Conservation (phyloP, 2,797 vertebrate species). For the Myotis daubentonii region DNA sequence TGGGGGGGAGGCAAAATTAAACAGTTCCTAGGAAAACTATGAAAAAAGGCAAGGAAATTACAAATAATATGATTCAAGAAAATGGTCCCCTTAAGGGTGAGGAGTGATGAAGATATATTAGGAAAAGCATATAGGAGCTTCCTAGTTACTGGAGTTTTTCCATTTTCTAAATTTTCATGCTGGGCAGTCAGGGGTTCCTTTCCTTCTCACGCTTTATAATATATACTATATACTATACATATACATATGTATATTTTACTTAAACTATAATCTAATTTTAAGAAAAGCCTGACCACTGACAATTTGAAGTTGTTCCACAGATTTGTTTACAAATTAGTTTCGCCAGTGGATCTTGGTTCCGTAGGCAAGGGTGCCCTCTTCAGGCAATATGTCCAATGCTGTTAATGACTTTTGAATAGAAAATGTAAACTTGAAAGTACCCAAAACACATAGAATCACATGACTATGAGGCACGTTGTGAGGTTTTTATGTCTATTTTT, state of each 20-base stretch:
- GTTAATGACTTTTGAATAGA: neutral
- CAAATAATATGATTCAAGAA: conserved; percentile 1
- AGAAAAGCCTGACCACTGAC: neutral
- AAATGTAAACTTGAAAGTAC: neutral
- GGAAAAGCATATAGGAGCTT: neutral
- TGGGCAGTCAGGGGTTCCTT: neutral
- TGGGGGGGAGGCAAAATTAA: neutral
- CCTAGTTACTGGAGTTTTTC: neutral
- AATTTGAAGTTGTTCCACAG: neutral
- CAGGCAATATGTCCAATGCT: conserved; percentile 4
- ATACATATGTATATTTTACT: neutral
- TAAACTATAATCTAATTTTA: neutral
- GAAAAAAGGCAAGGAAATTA: neutral
- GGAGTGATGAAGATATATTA: neutral
- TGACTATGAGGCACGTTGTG: neutral
- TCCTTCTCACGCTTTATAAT: neutral
- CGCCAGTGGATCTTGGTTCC: neutral
- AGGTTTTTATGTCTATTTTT: neutral
- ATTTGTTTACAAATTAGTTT: neutral
- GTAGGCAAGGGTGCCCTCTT: conserved; percentile 76
- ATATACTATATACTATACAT: neutral
- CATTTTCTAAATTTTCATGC: neutral
- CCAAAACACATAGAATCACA: neutral
- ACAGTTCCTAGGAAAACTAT: neutral
- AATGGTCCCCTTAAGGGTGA: neutral